Evolutionary conservation across 2,888 invertebrate species (phyloP).

Genomic region (Flexamia atlantica): DNA sequence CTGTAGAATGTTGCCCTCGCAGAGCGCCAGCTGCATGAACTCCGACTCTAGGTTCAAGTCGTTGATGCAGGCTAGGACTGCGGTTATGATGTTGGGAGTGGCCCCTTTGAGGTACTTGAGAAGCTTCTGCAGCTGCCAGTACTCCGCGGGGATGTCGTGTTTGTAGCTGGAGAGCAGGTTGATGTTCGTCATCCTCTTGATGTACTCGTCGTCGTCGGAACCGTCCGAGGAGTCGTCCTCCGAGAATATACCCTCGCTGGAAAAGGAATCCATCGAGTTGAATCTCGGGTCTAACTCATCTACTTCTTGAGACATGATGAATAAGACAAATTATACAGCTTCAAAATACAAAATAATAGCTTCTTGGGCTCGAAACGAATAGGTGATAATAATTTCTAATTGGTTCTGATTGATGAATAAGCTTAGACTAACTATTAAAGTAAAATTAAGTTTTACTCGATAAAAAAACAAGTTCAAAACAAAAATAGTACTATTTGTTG

Average conservation of each 20-base stretch:
- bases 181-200: constrained; percentile 75
- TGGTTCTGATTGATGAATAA: too few species aligned
- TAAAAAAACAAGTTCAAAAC: too few species aligned
- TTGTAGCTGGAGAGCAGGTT: constrained; percentile 80
- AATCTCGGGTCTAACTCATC: neutral
- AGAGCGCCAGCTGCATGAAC: constrained; percentile 90
- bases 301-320: too few species aligned
- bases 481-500: too few species aligned
- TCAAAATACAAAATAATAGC: too few species aligned
- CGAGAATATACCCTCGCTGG: neutral
- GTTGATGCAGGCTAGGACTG: constrained; percentile 92
- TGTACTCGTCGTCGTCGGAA: constrained; percentile 77
- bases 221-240: constrained; percentile 71
- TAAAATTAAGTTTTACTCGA: too few species aligned
- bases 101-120: constrained; percentile 96
- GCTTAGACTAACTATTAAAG: too few species aligned
- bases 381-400: too few species aligned
- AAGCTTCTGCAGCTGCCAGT: constrained; percentile 97
- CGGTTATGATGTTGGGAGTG: constrained; percentile 96
- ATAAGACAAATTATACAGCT: too few species aligned
- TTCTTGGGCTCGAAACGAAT: too few species aligned
- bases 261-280: neutral
- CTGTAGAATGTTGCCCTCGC: constrained; percentile 94
- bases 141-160: constrained; percentile 91
- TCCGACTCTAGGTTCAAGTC: constrained; percentile 92